Conservation (phyloP, 2,113 vertebrate genomes). For the Chascanopsetta lugubris region DNA sequence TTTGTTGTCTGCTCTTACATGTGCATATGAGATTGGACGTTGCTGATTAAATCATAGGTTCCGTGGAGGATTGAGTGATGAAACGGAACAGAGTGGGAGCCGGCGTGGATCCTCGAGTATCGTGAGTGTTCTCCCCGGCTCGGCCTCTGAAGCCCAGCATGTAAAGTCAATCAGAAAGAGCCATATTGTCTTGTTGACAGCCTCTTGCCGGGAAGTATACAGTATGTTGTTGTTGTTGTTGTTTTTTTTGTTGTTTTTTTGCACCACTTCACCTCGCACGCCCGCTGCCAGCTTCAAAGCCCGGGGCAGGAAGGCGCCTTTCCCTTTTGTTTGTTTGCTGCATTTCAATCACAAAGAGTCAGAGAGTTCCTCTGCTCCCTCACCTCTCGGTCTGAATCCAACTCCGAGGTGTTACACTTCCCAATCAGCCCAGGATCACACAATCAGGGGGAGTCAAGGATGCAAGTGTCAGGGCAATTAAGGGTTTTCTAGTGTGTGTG, state of each 20-base stretch:
- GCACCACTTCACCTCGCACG: background rate
- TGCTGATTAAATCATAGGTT: too few relatives aligned
- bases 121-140: too few relatives aligned
- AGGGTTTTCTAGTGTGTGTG: background rate
- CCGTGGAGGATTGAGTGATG: too few relatives aligned
- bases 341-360: conserved; percentile 1
- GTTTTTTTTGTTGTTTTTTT: conserved; percentile 6
- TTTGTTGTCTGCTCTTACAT: too few relatives aligned
- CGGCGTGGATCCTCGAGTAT: too few relatives aligned
- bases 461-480: conserved; percentile 20
- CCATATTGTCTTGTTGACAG: background rate
- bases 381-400: conserved; percentile 2
- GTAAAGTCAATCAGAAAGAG: background rate
- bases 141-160: too few relatives aligned
- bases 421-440: conserved; percentile 6
- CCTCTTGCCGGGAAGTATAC: background rate
- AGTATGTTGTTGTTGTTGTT: too few relatives aligned
- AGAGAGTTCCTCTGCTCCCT: background rate
- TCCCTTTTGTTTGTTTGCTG: conserved; percentile 4
- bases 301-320: background rate
- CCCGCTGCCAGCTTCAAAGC: background rate
- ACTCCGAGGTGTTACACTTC: background rate
- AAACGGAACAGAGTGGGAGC: too few relatives aligned
- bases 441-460: background rate
- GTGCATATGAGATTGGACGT: too few relatives aligned